Percentiles rank a stretch among this genome's conserved stretches.
phyloP scores from a whole-genome alignment of 2,797 vertebrate species.

The Aphelocoma californica region DNA sequence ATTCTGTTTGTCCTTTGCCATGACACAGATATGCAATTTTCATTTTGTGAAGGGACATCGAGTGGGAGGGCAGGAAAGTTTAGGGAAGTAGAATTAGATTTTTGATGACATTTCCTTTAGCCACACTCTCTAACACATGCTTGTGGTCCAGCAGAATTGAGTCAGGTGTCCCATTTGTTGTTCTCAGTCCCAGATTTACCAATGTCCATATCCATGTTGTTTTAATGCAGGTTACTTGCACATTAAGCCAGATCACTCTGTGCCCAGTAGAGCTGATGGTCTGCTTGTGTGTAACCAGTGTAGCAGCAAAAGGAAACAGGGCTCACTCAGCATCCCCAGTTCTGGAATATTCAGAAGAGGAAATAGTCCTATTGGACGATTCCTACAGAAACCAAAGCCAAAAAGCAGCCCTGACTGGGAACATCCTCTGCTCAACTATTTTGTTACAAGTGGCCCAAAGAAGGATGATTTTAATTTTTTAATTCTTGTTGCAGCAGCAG shows the following conservation, averaged over 20 bases:
- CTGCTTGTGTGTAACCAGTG: not conserved
- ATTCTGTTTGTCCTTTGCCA: not conserved
- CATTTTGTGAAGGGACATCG: not conserved
- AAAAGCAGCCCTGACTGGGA: not conserved
- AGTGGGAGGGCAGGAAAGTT: not conserved
- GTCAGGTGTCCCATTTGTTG: not conserved
- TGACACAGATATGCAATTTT: not conserved
- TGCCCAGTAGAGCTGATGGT: not conserved
- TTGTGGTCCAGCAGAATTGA: not conserved
- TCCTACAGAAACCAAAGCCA: not conserved
- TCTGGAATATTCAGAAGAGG: not conserved
- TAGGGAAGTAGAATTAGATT: not conserved
- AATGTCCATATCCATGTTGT: not conserved
- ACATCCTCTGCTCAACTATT: not conserved
- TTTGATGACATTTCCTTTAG: not conserved
- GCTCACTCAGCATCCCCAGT: not conserved
- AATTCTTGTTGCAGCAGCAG: constrained; percentile 1
- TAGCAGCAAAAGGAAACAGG: not conserved
- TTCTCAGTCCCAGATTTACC: not conserved
- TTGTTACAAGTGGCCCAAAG: not conserved
- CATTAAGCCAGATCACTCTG: not conserved
- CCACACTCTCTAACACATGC: not conserved
- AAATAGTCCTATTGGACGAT: not conserved
- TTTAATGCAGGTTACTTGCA: not conserved
- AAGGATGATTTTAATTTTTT: not conserved